phyloP scores from a whole-genome alignment of 2,888 invertebrate genomes.

The Teleiodes luculella region DNA sequence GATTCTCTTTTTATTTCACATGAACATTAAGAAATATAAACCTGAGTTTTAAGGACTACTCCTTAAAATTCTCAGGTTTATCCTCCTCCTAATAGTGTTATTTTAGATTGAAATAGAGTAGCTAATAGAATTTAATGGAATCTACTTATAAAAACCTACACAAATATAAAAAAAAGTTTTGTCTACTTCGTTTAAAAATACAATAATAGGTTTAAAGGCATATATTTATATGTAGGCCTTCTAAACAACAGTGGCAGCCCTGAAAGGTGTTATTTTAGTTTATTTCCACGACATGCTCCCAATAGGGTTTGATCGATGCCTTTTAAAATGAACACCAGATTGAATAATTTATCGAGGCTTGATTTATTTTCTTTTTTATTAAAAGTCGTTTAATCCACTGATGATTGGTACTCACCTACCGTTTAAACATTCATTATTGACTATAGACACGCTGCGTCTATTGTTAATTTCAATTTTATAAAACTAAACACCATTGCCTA shows the following conservation, averaged over 20 bases:
- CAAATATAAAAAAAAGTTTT: no score
- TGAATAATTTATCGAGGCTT: slow-evolving; percentile 55
- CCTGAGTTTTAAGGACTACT: no score
- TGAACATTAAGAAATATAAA: no score
- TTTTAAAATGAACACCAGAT: slow-evolving; percentile 53
- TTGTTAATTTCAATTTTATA: neutral
- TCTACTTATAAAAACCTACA: no score
- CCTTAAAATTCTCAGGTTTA: no score
- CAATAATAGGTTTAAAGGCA: no score
- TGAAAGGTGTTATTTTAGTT: slow-evolving; percentile 19
- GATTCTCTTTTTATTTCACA: no score
- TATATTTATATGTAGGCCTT: neutral
- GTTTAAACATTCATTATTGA: slow-evolving; percentile 41
- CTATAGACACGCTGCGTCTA: slow-evolving; percentile 4
- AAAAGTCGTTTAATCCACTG: slow-evolving; percentile 43
- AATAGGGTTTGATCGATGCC: slow-evolving; percentile 57
- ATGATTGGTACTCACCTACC: slow-evolving; percentile 36
- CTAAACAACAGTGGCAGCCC: slow-evolving; percentile 4
- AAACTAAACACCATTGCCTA: neutral
- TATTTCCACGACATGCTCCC: slow-evolving; percentile 27
- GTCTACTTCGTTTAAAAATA: no score
- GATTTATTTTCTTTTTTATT: slow-evolving; percentile 39
- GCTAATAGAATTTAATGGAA: no score
- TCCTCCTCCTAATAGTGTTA: no score
- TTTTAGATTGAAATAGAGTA: no score